Evolutionary conservation across 2,113 vertebrate species (phyloP).

Genomic region (Dipodomys spectabilis): DNA sequence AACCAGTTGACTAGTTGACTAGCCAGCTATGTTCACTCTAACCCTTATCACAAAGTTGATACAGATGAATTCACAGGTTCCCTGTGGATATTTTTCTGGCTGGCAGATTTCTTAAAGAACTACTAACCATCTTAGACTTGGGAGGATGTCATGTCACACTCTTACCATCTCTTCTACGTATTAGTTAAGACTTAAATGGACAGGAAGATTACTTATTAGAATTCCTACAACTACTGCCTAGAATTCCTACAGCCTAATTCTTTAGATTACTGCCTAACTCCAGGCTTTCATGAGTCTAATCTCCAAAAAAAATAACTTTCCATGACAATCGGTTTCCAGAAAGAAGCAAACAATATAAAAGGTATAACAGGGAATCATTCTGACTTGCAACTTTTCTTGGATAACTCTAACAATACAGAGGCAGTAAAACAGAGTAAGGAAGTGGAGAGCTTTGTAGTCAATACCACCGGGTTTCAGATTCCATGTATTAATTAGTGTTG

Average conservation of each 20-base stretch:
- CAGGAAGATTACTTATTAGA: background rate
- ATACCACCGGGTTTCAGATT: too few species aligned
- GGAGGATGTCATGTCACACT: background rate
- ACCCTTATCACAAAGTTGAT: background rate
- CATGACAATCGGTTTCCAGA: background rate
- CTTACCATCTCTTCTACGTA: background rate
- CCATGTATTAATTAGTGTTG: background rate
- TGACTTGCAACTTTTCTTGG: background rate
- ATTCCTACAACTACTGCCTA: background rate
- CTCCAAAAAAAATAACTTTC: slow-evolving; percentile 31
- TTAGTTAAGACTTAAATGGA: background rate
- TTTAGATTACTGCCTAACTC: background rate
- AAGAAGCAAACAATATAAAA: slow-evolving; percentile 40
- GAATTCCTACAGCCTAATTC: background rate
- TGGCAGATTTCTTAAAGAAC: slow-evolving; percentile 4
- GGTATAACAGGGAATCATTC: background rate
- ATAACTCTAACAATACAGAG: background rate
- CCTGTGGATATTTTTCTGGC: background rate
- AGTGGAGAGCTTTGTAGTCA: background rate
- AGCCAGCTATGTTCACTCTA: background rate
- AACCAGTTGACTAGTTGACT: slow-evolving; percentile 10
- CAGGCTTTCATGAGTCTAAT: slow-evolving; percentile 8
- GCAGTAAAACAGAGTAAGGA: background rate
- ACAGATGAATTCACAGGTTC: background rate
- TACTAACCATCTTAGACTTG: background rate